Evolutionary conservation across 2,113 vertebrate species (phyloP).

Genomic region (Passer domesticus): DNA sequence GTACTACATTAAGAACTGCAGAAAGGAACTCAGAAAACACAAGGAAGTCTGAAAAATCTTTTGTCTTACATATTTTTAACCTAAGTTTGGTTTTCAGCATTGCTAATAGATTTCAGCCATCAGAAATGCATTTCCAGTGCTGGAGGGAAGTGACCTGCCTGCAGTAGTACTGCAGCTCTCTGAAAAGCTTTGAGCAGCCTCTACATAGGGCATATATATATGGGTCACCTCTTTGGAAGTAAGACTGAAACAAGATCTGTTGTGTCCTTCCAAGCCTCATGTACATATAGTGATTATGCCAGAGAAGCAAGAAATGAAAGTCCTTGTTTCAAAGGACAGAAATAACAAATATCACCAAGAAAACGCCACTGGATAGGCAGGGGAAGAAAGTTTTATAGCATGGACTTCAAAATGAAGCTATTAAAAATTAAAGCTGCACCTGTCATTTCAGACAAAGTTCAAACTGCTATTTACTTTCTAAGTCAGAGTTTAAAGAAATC

Average conservation of each 20-base stretch:
- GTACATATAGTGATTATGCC: neutral
- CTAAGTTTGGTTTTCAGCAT: neutral
- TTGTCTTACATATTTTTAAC: neutral
- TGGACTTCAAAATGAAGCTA: neutral
- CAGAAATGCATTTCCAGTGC: neutral
- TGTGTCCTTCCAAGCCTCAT: neutral
- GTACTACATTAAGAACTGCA: neutral
- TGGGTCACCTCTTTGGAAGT: neutral
- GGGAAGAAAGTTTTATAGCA: neutral
- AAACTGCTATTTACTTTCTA: neutral
- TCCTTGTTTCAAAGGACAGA: neutral
- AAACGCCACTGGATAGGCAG: neutral
- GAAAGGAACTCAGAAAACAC: neutral
- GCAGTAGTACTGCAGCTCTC: neutral
- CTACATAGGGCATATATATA: neutral
- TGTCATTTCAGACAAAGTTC: neutral
- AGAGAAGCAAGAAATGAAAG: neutral
- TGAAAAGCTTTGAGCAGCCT: neutral
- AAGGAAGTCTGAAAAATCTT: neutral
- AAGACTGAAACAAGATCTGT: neutral
- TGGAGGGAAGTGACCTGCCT: neutral
- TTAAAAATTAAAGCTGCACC: neutral
- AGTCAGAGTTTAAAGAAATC: neutral
- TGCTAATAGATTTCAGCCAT: neutral
- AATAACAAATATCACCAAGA: neutral